Base-by-base conservation (phyloP, 92 coral and sea anemone species). In the Chrysogorgia sp. region DNA sequence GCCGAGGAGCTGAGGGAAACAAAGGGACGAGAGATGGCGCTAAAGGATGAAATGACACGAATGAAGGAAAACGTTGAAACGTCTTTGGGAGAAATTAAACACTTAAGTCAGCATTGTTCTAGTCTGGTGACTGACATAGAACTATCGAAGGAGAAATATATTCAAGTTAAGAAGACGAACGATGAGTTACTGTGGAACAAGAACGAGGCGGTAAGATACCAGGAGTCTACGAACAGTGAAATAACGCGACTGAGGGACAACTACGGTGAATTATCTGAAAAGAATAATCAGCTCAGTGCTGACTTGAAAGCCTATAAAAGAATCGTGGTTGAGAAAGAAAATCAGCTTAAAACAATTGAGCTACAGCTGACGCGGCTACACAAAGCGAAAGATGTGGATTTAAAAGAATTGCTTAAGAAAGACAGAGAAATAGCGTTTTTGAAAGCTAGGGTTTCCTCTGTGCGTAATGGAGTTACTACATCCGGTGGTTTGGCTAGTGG, bases 241-340 rank as follows among this genome's bases (percentile, higher is more conserved):
- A 17, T 71, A 0, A 17, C 6, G 23, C 19, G 33, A 25, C 21
- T 71, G 23, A 71, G 32, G 14, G 64, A 47, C 1, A 71, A 34
- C 33, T 71, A 71, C 28, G 58, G 53, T 32, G 63, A 71, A 8
- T 25, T 71, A 0, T 7, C 24, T n/a, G 78, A 30, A 20, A 71
- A 53, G 78, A 50, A 55, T 48, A 20, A 31, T 7, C 47, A 58
- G 8, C 33, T 55, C 7, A 29, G 61, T 6, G 57, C 78, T 1
- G 78, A 71, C 43, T 26, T 71, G 64, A 71, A 71, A 71, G 78
- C 78, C 22, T 71, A 71, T 23, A 71, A 71, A 53, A 71, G 78
- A 55, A 71, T 71, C 8, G 78, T 53, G 3, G 78, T n/a, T 2
- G 78, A 71, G 21, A 34, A 58, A 33, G 78, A 71, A 7, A 58